Evolutionary conservation across 2,888 invertebrate species (phyloP).

Genomic region (Zhengitettix transpicula): DNA sequence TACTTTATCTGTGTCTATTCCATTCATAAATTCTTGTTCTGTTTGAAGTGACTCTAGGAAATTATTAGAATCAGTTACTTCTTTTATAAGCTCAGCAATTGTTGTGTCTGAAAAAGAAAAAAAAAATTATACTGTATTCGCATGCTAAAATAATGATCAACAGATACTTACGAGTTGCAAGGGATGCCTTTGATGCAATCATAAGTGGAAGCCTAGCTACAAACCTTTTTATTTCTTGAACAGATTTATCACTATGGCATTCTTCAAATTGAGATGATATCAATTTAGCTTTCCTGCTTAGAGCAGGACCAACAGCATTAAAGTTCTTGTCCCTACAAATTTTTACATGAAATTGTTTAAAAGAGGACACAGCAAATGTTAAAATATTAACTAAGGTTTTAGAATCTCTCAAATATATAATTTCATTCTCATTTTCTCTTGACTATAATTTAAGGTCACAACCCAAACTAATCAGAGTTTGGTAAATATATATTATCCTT

Average conservation of each 20-base stretch:
- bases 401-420: too few relatives aligned
- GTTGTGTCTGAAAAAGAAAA: constrained; percentile 51
- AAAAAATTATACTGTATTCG: background rate
- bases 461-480: too few relatives aligned
- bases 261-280: constrained; percentile 77
- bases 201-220: constrained; percentile 79
- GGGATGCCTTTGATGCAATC: constrained; percentile 68
- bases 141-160: background rate
- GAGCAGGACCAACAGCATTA: constrained; percentile 69
- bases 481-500: too few relatives aligned
- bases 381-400: too few relatives aligned
- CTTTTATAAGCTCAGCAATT: constrained; percentile 86
- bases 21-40: constrained; percentile 85
- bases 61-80: constrained; percentile 54
- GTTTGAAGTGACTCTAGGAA: constrained; percentile 65
- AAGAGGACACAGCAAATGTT: too few relatives aligned
- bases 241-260: constrained; percentile 67
- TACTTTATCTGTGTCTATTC: constrained; percentile 78
- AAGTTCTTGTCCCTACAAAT: constrained; percentile 72
- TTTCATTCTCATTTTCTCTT: too few relatives aligned
- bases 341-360: too few relatives aligned
- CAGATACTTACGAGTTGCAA: constrained; percentile 40
- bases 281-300: constrained; percentile 72
- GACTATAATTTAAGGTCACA: background rate
- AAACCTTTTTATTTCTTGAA: constrained; percentile 90